Conservation (phyloP, 2,888 invertebrate genomes). For the Ennomos erosarius region DNA sequence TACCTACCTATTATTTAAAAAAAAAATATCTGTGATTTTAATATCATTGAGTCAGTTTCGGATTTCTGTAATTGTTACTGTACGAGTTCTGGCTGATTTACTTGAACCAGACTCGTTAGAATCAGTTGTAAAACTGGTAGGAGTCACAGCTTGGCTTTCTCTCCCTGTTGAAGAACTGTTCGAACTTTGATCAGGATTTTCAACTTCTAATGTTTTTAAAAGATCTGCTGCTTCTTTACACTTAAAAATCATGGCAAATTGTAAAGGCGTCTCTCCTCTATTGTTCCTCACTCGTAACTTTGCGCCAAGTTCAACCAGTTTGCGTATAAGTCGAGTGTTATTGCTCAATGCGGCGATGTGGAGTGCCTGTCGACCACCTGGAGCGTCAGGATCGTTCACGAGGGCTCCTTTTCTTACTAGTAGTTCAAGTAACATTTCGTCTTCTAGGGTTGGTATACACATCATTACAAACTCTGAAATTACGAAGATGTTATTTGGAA, state of each 20-base stretch:
- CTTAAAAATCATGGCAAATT: slow-evolving; percentile 65
- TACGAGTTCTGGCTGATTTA: no score
- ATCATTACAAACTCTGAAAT: slow-evolving; percentile 74
- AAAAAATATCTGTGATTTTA: no score
- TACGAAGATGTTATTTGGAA: no score
- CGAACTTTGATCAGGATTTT: no score
- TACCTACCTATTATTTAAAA: no score
- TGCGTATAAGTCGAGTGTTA: slow-evolving; percentile 63
- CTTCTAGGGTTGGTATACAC: slow-evolving; percentile 64
- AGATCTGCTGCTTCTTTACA: slow-evolving; percentile 59
- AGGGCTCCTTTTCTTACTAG: slow-evolving; percentile 65
- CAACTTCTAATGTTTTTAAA: slow-evolving; percentile 37
- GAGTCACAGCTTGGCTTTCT: no score
- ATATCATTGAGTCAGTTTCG: no score
- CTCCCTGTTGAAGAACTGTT: no score
- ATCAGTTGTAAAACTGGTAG: no score
- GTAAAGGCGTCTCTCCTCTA: slow-evolving; percentile 66
- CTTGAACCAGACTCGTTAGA: no score
- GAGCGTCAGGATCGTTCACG: slow-evolving; percentile 65
- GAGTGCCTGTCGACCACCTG: slow-evolving; percentile 75
- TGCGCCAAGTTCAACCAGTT: slow-evolving; percentile 68
- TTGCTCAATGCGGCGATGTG: slow-evolving; percentile 82
- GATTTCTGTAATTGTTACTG: no score
- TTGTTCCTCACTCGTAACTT: slow-evolving; percentile 61
- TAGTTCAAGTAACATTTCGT: slow-evolving; percentile 64